phyloP scores from a whole-genome alignment of 2,888 invertebrate species.

The Exocentrus adspersus region DNA sequence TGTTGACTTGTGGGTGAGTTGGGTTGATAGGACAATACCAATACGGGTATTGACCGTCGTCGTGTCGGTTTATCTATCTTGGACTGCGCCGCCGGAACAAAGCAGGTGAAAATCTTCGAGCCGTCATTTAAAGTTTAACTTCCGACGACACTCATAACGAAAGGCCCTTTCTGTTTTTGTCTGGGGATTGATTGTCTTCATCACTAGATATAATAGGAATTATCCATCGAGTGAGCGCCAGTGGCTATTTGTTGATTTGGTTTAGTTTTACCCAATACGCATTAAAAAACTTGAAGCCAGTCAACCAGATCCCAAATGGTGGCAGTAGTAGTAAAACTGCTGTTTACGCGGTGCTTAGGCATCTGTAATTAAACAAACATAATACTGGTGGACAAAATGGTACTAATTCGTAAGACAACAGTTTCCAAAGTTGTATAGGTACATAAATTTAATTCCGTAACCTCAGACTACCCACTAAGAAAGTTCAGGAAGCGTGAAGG shows the following conservation, averaged over 20 bases:
- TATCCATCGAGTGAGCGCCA: too few relatives aligned
- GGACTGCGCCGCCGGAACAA: constrained; percentile 1
- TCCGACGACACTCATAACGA: too few relatives aligned
- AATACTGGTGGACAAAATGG: not conserved
- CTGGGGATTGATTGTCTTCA: too few relatives aligned
- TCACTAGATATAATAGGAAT: too few relatives aligned
- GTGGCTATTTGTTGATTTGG: too few relatives aligned
- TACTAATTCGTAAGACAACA: not conserved
- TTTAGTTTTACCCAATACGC: too few relatives aligned
- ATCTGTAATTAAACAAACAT: not conserved
- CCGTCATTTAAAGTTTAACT: not conserved
- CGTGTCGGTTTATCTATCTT: constrained; percentile 16
- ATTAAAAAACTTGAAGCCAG: too few relatives aligned
- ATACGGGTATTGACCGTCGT: constrained; percentile 26
- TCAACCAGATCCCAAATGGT: not conserved
- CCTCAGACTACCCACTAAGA: constrained; percentile 1
- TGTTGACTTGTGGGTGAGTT: constrained; percentile 29
- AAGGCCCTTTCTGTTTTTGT: too few relatives aligned
- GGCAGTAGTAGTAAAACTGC: not conserved
- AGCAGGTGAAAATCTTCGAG: not conserved
- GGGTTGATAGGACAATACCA: constrained; percentile 21
- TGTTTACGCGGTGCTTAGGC: not conserved
- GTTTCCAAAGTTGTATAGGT: not conserved
- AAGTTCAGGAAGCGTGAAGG: constrained; percentile 2
- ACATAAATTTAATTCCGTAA: constrained; percentile 8